Conservation (phyloP, 2,888 invertebrate species). For the Vandiemenella viatica region DNA sequence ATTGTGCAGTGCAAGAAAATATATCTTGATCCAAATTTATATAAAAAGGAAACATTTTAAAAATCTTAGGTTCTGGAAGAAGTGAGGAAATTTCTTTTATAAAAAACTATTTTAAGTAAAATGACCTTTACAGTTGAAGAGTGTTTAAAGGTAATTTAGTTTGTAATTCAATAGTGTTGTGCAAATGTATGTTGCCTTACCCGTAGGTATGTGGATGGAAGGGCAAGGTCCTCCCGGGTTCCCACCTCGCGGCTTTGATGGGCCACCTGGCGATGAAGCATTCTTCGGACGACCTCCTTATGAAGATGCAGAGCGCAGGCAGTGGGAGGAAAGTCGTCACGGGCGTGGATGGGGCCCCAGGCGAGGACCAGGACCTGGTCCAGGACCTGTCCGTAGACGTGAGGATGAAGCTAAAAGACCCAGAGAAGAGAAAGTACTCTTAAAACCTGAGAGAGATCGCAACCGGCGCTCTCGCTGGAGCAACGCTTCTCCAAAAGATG, state of each 20-base stretch:
- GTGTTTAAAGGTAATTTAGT: too few species aligned
- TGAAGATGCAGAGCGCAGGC: constrained; percentile 18
- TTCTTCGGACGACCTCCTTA: constrained; percentile 21
- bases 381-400: background rate
- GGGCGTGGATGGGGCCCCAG: constrained; percentile 14
- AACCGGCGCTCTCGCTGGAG: constrained; percentile 23
- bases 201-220: constrained; percentile 20
- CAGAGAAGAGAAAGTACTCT: constrained; percentile 1
- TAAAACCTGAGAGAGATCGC: constrained; percentile 19
- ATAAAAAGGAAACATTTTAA: too few species aligned
- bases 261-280: constrained; percentile 23
- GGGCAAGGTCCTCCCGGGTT: constrained; percentile 18
- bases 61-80: too few species aligned
- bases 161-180: too few species aligned
- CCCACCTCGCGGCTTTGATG: constrained; percentile 23
- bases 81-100: too few species aligned
- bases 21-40: too few species aligned
- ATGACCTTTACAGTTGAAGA: too few species aligned
- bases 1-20: too few species aligned
- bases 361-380: background rate
- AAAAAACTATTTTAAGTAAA: too few species aligned
- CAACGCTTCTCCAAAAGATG: constrained; percentile 19
- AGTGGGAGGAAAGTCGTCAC: constrained; percentile 22
- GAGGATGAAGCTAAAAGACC: background rate
- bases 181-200: background rate